Percentiles rank a stretch among this genome's conserved stretches.
phyloP scores from a whole-genome alignment of 2,888 invertebrate species.

The Ligdia adustata region DNA sequence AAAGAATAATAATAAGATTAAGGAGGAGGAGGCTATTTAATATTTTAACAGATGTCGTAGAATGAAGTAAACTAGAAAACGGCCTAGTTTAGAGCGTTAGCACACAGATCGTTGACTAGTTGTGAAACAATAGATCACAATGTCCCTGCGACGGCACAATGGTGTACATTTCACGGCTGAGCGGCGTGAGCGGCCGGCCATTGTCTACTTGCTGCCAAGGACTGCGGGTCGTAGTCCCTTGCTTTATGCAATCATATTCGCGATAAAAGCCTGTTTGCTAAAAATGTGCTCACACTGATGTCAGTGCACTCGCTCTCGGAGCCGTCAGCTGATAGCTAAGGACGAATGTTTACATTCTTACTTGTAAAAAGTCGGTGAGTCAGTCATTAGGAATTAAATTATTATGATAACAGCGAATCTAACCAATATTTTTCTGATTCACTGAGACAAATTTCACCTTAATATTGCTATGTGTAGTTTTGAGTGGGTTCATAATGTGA shows the following conservation, averaged over 20 bases:
- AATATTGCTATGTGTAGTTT: too few species aligned
- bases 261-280: conserved; percentile 27
- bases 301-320: conserved; percentile 31
- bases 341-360: too few species aligned
- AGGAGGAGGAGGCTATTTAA: too few species aligned
- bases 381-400: too few species aligned
- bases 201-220: conserved; percentile 40
- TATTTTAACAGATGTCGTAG: not conserved
- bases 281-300: conserved; percentile 26
- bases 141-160: conserved; percentile 37
- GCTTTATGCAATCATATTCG: conserved; percentile 29
- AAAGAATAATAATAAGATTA: too few species aligned
- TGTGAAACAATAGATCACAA: conserved; percentile 28
- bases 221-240: conserved; percentile 42
- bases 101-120: conserved; percentile 12
- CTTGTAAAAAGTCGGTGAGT: too few species aligned
- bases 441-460: too few species aligned
- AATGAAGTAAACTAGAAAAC: conserved; percentile 16
- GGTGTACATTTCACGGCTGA: conserved; percentile 53
- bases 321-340: too few species aligned
- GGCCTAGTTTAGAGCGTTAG: conserved; percentile 10
- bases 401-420: too few species aligned
- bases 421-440: too few species aligned
- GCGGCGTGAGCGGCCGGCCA: conserved; percentile 22
- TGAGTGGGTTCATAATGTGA: too few species aligned